These are phyloP conservation scores for Lysandra bellargus DNA, from an alignment of 2,888 invertebrate genomes.

Conservation along the genomic window DNA sequence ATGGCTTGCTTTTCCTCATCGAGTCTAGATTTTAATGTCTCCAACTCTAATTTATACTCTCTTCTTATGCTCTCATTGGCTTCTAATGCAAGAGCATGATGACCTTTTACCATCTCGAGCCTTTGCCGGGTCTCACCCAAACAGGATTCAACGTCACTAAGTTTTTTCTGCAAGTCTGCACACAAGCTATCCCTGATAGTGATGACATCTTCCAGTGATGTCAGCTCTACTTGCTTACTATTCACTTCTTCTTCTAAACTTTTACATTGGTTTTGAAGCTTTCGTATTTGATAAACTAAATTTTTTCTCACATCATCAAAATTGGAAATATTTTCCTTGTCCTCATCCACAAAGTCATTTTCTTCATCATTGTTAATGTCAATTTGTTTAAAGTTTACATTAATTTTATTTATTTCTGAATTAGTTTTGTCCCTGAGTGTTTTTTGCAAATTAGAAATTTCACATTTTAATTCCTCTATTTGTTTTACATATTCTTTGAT, in stretches of 20 bases:
- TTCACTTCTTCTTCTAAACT: slow-evolving; percentile 66
- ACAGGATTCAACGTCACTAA: slow-evolving; percentile 59
- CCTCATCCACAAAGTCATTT: slow-evolving; percentile 32
- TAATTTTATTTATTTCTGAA: slow-evolving; percentile 50
- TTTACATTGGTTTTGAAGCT: slow-evolving; percentile 62
- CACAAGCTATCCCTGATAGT: slow-evolving; percentile 70
- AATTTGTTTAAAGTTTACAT: slow-evolving; percentile 45
- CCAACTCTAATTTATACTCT: slow-evolving; percentile 72
- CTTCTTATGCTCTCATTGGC: slow-evolving; percentile 76
- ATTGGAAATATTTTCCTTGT: slow-evolving; percentile 39
- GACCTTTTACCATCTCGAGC: slow-evolving; percentile 75
- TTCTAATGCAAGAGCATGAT: slow-evolving; percentile 73
- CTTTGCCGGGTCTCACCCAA: slow-evolving; percentile 69
- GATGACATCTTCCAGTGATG: slow-evolving; percentile 69
- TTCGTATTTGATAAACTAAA: slow-evolving; percentile 54
- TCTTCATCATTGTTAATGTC: slow-evolving; percentile 41
- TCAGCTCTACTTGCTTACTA: slow-evolving; percentile 66
- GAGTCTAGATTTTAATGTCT: slow-evolving; percentile 66
- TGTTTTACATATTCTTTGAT: slow-evolving; percentile 68
- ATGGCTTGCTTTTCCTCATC: slow-evolving; percentile 72
- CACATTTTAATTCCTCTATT: slow-evolving; percentile 68
- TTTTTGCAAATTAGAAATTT: slow-evolving; percentile 54
- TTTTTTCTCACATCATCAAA: slow-evolving; percentile 46
- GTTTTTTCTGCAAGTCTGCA: slow-evolving; percentile 70
- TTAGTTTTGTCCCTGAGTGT: slow-evolving; percentile 45